Base-by-base conservation (phyloP, 2,113 vertebrate genomes). In the Erythrocercus mccallii region DNA sequence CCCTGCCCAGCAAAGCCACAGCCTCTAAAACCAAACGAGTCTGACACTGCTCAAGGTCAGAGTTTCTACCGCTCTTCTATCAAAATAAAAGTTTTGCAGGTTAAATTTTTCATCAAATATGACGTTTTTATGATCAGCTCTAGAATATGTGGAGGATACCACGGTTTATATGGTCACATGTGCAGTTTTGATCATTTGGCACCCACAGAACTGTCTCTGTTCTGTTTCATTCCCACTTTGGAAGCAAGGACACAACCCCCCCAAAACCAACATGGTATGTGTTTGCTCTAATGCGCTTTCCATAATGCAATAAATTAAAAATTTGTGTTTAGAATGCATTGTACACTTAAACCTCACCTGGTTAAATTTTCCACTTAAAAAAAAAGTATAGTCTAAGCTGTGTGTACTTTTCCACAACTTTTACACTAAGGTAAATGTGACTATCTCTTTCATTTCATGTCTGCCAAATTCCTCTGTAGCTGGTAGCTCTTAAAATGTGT, bases 121-220 rank as follows among this genome's bases (percentile, higher is more conserved):
- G 0, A 10, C 14, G 4, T 50, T 4, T 77, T 51, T 57, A 33
- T 47, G 31, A 76, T 44, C 72, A 28, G 10, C 18, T 42, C 7
- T 23, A 60, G 33, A 77, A 31, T 9, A 48, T 31, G 10, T 54
- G 6, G 24, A 48, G 61, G 78, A 81, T 2, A 0, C 4, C 33
- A 18, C 1, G 0, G 18, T 38, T 35, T 1, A 2, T 45, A 37
- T 7, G 9, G 37, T 20, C 44, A 71, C 5, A 10, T 6, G 9
- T 45, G 33, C 33, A 81, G 38, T 53, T 81, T 47, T 15, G 33
- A 33, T 47, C 16, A 74, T 28, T 35, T 74, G 51, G 64, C 48
- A 76, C 7, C 16, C n/a, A 16, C 35, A 56, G 27, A 84, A 44
- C 17, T 72, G 7, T 6, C 9, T 70, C 35, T 66, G 13, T 40